phyloP scores from a whole-genome alignment of 2,797 vertebrate genomes.

The Megalops cyprinoides region DNA sequence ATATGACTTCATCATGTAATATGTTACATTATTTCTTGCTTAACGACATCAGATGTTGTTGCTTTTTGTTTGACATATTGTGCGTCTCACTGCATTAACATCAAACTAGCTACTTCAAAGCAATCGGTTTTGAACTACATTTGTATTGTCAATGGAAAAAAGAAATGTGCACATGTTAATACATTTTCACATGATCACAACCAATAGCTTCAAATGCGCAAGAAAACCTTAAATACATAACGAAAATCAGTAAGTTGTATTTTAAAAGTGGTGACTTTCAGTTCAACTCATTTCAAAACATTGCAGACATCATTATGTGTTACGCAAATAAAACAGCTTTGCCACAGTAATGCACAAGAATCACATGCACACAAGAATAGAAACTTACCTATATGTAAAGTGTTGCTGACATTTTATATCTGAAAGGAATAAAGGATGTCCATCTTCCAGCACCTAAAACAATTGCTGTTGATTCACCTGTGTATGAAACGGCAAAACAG shows the following conservation, averaged over 20 bases:
- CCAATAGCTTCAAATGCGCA: background rate
- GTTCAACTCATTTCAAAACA: background rate
- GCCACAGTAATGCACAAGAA: background rate
- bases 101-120: background rate
- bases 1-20: background rate
- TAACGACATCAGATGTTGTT: no score
- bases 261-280: background rate
- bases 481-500: background rate
- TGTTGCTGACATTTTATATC: background rate
- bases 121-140: no score
- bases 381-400: background rate
- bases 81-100: no score
- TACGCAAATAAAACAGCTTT: no score
- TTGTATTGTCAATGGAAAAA: background rate
- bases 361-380: background rate
- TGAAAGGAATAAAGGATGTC: constrained; percentile 8
- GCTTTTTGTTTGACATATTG: background rate
- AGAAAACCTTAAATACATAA: background rate
- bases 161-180: background rate
- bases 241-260: background rate
- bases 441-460: background rate
- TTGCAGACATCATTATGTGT: background rate
- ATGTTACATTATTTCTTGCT: no score
- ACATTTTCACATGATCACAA: no score
- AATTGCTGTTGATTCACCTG: background rate